Evolutionary conservation across 2,113 vertebrate species (phyloP).

Genomic region (Agapornis roseicollis): DNA sequence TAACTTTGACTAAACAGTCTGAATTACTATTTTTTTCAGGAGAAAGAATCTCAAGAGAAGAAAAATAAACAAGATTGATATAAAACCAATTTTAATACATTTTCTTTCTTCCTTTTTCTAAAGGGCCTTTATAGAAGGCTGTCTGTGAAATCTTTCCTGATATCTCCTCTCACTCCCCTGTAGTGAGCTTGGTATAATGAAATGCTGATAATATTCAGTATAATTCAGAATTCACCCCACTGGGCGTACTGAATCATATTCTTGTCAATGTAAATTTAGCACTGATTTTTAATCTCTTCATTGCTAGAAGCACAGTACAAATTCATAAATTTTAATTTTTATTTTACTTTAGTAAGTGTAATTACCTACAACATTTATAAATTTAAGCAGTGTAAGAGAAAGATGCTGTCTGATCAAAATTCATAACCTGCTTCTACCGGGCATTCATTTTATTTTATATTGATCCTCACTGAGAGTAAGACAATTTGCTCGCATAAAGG

Average conservation of each 20-base stretch:
- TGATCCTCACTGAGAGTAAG: slow-evolving; percentile 9
- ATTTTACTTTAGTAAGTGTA: slow-evolving; percentile 60
- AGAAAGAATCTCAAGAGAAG: not conserved
- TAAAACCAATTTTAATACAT: not conserved
- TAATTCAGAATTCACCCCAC: slow-evolving; percentile 34
- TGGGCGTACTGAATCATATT: slow-evolving; percentile 42
- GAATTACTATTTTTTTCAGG: not conserved
- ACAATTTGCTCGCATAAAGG: not conserved
- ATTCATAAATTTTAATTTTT: slow-evolving; percentile 66
- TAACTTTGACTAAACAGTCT: not conserved
- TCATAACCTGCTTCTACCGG: slow-evolving; percentile 15
- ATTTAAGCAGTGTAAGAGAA: slow-evolving; percentile 28
- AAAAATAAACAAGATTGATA: not conserved
- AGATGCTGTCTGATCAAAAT: slow-evolving; percentile 47
- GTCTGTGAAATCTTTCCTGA: not conserved
- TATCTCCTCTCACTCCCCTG: not conserved
- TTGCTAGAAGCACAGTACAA: slow-evolving; percentile 41
- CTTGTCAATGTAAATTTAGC: slow-evolving; percentile 51
- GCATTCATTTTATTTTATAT: slow-evolving; percentile 26
- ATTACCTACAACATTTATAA: slow-evolving; percentile 56
- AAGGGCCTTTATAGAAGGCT: not conserved
- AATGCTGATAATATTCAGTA: slow-evolving; percentile 2
- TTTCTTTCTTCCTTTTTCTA: not conserved
- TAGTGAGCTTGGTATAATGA: not conserved
- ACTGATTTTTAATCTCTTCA: slow-evolving; percentile 56